These are phyloP conservation scores for Dasyurus viverrinus DNA, from an alignment of 2,113 vertebrate species.

Conservation along the genomic window DNA sequence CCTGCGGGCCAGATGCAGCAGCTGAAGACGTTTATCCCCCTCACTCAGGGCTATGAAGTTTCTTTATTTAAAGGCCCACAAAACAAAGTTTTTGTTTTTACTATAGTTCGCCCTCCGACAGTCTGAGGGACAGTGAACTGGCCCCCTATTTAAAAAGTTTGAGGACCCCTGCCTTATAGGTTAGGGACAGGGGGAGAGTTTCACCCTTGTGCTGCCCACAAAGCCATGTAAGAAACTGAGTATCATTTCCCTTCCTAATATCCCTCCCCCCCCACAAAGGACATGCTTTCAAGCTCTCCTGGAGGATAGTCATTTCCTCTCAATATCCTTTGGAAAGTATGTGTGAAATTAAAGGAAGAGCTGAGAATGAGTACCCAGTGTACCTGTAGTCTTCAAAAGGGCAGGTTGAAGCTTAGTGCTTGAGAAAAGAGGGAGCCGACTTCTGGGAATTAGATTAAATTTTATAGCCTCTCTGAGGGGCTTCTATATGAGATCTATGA, in stretches of 20 bases:
- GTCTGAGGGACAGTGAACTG: no score
- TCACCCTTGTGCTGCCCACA: not conserved
- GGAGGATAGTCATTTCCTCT: conserved; percentile 56
- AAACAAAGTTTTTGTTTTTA: no score
- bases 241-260: not conserved
- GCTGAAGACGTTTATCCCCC: no score
- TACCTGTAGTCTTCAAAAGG: conserved; percentile 15
- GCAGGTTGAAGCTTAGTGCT: not conserved
- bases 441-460: not conserved
- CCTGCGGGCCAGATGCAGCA: no score
- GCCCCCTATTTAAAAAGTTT: no score
- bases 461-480: conserved; percentile 7
- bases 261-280: not conserved
- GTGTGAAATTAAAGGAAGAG: conserved; percentile 40
- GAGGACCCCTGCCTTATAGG: no score
- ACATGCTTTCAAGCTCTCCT: conserved; percentile 43
- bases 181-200: not conserved
- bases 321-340: conserved; percentile 54
- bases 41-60: no score
- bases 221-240: conserved; percentile 15
- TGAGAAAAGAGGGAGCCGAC: not conserved
- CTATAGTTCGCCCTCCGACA: no score
- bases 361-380: conserved; percentile 64
- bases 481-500: not conserved
- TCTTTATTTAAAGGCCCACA: no score